phyloP scores from a whole-genome alignment of 2,888 invertebrate genomes.

The Xestobium rufovillosum region DNA sequence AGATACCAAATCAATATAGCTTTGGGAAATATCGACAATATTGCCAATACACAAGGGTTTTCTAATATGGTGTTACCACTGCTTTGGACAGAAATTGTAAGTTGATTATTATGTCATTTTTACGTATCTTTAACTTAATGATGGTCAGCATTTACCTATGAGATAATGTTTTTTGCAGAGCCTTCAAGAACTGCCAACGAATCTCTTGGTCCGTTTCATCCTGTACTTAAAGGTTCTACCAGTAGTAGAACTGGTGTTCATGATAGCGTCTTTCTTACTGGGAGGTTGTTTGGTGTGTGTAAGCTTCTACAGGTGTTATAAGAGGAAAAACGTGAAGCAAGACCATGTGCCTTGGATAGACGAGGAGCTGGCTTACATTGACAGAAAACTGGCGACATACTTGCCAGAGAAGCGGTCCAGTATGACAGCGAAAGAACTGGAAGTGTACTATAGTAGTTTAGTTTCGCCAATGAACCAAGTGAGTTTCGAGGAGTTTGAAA shows the following conservation, averaged over 20 bases:
- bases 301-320: constrained; percentile 39
- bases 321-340: constrained; percentile 20
- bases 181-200: constrained; percentile 59
- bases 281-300: constrained; percentile 48
- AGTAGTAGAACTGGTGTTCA: constrained; percentile 48
- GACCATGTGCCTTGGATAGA: constrained; percentile 32
- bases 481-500: constrained; percentile 15
- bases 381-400: constrained; percentile 34
- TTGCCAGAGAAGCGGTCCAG: constrained; percentile 30
- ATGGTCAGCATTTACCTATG: neutral
- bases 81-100: constrained; percentile 87
- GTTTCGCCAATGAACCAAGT: constrained; percentile 26
- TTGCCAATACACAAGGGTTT: constrained; percentile 60
- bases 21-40: constrained; percentile 58
- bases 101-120: constrained; percentile 37
- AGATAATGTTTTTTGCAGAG: constrained; percentile 48
- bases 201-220: constrained; percentile 56
- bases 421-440: constrained; percentile 35
- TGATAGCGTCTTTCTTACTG: constrained; percentile 48
- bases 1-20: constrained; percentile 86
- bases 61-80: constrained; percentile 68
- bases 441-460: constrained; percentile 32
- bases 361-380: constrained; percentile 29
- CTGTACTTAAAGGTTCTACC: constrained; percentile 69
- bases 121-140: constrained; percentile 1